Evolutionary conservation across 2,113 vertebrate species (phyloP).

Genomic region (Aegithalos caudatus): DNA sequence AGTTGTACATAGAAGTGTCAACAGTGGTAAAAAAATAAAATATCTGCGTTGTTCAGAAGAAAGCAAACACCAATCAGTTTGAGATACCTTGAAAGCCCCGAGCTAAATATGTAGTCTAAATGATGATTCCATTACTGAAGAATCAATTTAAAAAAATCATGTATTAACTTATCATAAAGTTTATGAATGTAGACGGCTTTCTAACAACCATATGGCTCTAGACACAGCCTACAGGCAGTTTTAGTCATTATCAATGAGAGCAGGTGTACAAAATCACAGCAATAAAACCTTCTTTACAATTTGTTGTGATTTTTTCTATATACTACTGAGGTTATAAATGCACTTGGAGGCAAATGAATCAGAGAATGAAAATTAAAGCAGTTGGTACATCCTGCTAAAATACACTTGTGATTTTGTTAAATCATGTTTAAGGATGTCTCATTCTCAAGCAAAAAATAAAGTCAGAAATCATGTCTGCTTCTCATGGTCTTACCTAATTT

Average conservation of each 20-base stretch:
- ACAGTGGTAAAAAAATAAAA: slow-evolving; percentile 38
- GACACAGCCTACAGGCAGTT: not conserved
- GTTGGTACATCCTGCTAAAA: slow-evolving; percentile 33
- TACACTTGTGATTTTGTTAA: slow-evolving; percentile 24
- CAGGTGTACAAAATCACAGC: slow-evolving; percentile 13
- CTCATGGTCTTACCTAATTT: not conserved
- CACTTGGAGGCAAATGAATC: slow-evolving; percentile 46
- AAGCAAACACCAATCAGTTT: not conserved
- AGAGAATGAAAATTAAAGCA: slow-evolving; percentile 33
- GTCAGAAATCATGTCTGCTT: not conserved
- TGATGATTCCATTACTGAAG: not conserved
- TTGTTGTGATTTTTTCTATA: slow-evolving; percentile 16
- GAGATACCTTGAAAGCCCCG: not conserved
- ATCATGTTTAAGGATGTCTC: not conserved
- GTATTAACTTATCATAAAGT: slow-evolving; percentile 34
- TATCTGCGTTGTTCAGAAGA: not conserved
- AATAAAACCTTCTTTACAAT: not conserved
- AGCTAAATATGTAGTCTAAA: slow-evolving; percentile 4
- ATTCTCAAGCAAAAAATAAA: not conserved
- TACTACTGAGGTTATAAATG: slow-evolving; percentile 40
- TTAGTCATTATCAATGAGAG: slow-evolving; percentile 20
- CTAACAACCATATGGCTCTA: not conserved
- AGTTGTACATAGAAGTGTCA: slow-evolving; percentile 19
- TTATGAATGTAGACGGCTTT: not conserved
- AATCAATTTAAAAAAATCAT: slow-evolving; percentile 3